phyloP scores from a whole-genome alignment of 2,888 invertebrate species.

The Dermolepida albohirtum region DNA sequence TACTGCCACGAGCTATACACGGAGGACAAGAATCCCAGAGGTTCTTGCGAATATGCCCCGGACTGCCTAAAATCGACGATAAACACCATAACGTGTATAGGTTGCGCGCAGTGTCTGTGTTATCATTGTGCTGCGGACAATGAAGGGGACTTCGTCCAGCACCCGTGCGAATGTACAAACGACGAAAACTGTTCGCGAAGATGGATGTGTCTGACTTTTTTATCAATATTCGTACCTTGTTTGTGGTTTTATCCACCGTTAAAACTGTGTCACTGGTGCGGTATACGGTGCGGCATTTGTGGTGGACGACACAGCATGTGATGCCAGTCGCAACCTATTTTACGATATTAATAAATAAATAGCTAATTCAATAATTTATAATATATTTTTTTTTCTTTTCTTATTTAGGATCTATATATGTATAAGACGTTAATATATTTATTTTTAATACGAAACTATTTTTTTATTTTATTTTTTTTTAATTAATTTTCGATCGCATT shows the following conservation, averaged over 20 bases:
- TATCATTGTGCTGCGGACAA: slow-evolving; percentile 95
- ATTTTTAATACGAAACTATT: slow-evolving; percentile 29
- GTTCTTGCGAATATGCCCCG: slow-evolving; percentile 88
- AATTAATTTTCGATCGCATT: slow-evolving; percentile 3
- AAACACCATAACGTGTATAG: slow-evolving; percentile 84
- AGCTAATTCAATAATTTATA: slow-evolving; percentile 28
- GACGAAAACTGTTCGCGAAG: slow-evolving; percentile 81
- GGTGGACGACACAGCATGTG: slow-evolving; percentile 80
- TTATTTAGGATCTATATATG: slow-evolving; percentile 30
- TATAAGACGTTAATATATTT: slow-evolving; percentile 39
- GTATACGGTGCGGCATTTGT: slow-evolving; percentile 82
- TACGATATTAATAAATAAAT: slow-evolving; percentile 56
- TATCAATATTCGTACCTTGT: slow-evolving; percentile 91
- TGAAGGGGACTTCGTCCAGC: slow-evolving; percentile 87
- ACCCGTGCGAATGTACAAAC: slow-evolving; percentile 85
- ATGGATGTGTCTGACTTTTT: slow-evolving; percentile 87
- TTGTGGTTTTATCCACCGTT: slow-evolving; percentile 94
- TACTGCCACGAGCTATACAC: slow-evolving; percentile 86
- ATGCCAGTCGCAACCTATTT: slow-evolving; percentile 56
- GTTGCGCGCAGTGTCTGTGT: slow-evolving; percentile 85
- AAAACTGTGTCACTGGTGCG: slow-evolving; percentile 85
- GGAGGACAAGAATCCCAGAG: slow-evolving; percentile 87
- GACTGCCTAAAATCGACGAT: slow-evolving; percentile 85
- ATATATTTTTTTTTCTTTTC: slow-evolving; percentile 27
- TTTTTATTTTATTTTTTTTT: slow-evolving; percentile 27